Evolutionary conservation across 2,797 vertebrate species (phyloP).

Genomic region (Dermochelys coriacea): DNA sequence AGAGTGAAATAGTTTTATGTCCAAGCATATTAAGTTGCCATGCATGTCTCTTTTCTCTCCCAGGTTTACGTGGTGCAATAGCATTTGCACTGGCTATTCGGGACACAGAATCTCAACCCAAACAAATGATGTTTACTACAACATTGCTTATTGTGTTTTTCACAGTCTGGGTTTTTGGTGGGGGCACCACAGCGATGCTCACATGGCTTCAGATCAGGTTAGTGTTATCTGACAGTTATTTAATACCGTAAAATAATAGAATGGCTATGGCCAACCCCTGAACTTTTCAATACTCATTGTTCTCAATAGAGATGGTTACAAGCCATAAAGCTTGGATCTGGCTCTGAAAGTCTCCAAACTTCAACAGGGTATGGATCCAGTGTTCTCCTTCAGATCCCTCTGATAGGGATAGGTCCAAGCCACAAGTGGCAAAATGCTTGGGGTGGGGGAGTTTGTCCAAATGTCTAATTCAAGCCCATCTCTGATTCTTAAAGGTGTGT

Average conservation of each 20-base stretch:
- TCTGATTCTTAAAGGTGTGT: background rate
- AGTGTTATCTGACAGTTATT: conserved; percentile 15
- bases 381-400: background rate
- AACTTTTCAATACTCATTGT: background rate
- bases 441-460: background rate
- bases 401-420: background rate
- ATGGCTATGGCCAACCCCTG: rapidly evolving
- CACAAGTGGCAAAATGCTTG: rapidly evolving
- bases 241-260: background rate
- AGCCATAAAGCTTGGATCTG: background rate
- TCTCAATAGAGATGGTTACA: background rate
- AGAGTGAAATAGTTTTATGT: background rate
- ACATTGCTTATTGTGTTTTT: conserved; percentile 85
- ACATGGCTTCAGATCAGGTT: conserved; percentile 87
- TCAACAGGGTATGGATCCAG: background rate
- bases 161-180: conserved; percentile 87
- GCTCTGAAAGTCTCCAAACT: background rate
- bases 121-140: conserved; percentile 86
- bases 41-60: background rate
- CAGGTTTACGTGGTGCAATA: conserved; percentile 87
- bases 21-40: rapidly evolving
- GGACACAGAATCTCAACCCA: conserved; percentile 80
- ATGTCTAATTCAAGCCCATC: background rate
- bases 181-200: conserved; percentile 84
- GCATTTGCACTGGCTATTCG: conserved; percentile 86